Conservation (phyloP, 2,797 vertebrate genomes). For the Trichosurus vulpecula region DNA sequence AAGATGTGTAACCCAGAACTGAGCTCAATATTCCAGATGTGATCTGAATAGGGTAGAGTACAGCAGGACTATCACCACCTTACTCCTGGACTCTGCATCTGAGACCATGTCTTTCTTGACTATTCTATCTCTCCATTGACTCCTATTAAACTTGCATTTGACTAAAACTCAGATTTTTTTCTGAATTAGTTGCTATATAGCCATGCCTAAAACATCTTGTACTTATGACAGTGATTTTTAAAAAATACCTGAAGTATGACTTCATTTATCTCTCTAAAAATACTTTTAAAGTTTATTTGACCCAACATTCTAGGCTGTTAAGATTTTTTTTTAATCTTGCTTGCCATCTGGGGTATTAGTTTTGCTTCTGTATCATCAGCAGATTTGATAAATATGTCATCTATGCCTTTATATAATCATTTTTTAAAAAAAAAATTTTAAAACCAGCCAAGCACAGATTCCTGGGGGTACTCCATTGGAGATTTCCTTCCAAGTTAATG, state of each 20-base stretch:
- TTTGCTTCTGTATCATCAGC: neutral
- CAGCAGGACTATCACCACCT: neutral
- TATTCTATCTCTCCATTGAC: neutral
- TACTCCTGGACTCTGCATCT: neutral
- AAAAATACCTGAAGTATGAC: neutral
- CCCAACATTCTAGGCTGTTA: neutral
- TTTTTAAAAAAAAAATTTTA: neutral
- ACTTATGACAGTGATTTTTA: neutral
- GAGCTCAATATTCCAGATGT: neutral
- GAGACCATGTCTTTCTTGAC: neutral
- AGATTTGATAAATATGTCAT: neutral
- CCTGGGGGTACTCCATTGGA: neutral
- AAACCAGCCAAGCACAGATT: neutral
- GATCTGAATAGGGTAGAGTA: neutral
- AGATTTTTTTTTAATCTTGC: neutral
- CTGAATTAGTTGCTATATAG: neutral
- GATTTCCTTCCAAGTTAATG: neutral
- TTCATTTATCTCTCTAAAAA: neutral
- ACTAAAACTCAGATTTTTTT: no score
- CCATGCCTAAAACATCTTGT: neutral
- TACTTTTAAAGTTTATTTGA: neutral
- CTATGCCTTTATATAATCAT: neutral
- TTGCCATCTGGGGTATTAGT: neutral
- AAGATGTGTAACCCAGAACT: neutral
- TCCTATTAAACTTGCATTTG: no score